Percentiles rank a stretch among this genome's conserved stretches.
These are phyloP conservation scores for Syngnathus rostellatus DNA, from an alignment of 2,797 vertebrate species.

Conservation along the genomic window DNA sequence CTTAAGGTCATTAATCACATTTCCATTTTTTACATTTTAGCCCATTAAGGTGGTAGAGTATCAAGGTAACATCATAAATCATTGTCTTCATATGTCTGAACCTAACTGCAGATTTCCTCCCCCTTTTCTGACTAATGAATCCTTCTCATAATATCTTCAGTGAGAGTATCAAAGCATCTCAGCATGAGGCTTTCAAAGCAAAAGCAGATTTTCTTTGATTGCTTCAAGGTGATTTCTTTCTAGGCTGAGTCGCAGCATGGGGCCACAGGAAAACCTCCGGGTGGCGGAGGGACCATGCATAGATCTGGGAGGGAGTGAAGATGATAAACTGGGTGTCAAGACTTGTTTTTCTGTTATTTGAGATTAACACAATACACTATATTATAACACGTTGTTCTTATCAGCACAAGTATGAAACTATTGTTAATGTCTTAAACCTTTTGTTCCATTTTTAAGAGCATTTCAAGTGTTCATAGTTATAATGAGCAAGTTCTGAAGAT, in stretches of 20 bases:
- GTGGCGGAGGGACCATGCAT: constrained; percentile 48
- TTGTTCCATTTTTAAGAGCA: background rate
- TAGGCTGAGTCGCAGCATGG: constrained; percentile 39
- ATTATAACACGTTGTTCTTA: background rate
- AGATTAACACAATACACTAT: background rate
- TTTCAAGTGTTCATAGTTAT: background rate
- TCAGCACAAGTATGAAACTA: background rate
- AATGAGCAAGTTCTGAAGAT: background rate
- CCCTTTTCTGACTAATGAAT: background rate
- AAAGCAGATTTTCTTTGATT: constrained; percentile 28
- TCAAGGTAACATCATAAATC: background rate
- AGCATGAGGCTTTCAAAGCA: constrained; percentile 2
- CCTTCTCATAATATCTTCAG: background rate
- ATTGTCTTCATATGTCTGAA: background rate
- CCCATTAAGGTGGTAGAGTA: background rate
- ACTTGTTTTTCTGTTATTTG: background rate
- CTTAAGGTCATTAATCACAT: background rate
- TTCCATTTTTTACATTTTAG: background rate
- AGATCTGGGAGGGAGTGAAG: constrained; percentile 17
- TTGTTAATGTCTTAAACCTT: background rate
- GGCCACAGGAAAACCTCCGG: constrained; percentile 23
- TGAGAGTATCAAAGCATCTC: constrained; percentile 6
- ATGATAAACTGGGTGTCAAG: background rate
- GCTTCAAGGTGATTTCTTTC: constrained; percentile 42
- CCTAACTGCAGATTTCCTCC: background rate